Percentiles rank a stretch among this genome's conserved stretches.
These are phyloP conservation scores for Glaucomys volans DNA, from an alignment of 2,113 vertebrate genomes.

Conservation along the genomic window DNA sequence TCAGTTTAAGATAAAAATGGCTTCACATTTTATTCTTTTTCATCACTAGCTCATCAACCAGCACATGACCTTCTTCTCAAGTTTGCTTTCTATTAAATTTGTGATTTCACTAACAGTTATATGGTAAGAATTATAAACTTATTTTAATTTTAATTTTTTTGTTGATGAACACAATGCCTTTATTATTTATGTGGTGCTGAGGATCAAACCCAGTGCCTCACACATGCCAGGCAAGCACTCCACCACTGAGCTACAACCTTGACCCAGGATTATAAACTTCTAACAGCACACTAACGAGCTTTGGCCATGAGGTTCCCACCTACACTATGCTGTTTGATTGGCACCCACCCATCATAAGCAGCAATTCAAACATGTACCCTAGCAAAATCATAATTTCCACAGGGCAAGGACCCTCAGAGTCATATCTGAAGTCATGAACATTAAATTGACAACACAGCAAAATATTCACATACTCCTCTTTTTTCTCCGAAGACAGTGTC, in stretches of 20 bases:
- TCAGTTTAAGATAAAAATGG: not conserved
- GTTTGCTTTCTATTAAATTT: not conserved
- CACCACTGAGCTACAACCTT: too few relatives aligned
- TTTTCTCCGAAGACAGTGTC: not conserved
- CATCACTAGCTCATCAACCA: slow-evolving; percentile 32
- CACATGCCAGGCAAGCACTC: too few relatives aligned
- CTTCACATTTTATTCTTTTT: slow-evolving; percentile 4
- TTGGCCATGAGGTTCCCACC: not conserved
- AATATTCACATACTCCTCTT: not conserved
- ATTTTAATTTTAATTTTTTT: too few relatives aligned
- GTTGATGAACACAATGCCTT: too few relatives aligned
- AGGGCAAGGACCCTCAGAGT: not conserved
- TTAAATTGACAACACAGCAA: not conserved
- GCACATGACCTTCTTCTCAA: not conserved
- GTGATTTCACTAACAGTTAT: not conserved
- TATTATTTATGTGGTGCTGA: too few relatives aligned
- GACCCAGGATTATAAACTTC: not conserved
- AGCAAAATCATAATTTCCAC: not conserved
- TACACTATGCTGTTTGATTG: not conserved
- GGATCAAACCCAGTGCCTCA: too few relatives aligned
- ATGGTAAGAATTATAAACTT: not conserved
- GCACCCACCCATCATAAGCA: not conserved
- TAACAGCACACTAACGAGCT: not conserved
- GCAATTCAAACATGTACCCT: not conserved
- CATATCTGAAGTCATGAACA: not conserved